These are phyloP conservation scores for Volucella bombylans DNA, from an alignment of 2,888 invertebrate species.

Conservation along the genomic window DNA sequence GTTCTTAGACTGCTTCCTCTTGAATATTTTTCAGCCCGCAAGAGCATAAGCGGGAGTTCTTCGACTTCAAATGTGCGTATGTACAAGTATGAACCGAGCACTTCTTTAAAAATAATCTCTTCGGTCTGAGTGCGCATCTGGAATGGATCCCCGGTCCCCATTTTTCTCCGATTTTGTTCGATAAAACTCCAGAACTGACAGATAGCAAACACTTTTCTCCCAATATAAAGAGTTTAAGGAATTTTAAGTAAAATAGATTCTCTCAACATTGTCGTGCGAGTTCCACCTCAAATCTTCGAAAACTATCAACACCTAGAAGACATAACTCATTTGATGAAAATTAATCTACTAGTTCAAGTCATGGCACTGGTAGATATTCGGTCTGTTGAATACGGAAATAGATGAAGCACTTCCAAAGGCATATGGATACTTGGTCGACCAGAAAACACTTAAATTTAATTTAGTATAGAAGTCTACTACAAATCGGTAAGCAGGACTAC, in stretches of 20 bases:
- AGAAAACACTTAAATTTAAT: constrained; percentile 46
- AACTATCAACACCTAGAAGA: constrained; percentile 40
- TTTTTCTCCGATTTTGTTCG: constrained; percentile 26
- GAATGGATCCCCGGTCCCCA: constrained; percentile 41
- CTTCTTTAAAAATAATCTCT: constrained; percentile 28
- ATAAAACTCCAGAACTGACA: constrained; percentile 32
- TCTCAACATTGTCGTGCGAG: not conserved
- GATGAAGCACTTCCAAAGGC: not conserved
- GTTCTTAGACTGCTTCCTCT: not conserved
- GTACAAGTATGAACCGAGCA: not conserved
- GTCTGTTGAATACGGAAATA: constrained; percentile 24
- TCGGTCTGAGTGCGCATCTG: constrained; percentile 51
- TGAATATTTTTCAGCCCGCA: constrained; percentile 3
- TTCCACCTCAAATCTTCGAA: not conserved
- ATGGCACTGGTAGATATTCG: constrained; percentile 8
- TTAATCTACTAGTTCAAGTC: constrained; percentile 41
- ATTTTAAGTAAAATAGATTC: constrained; percentile 28
- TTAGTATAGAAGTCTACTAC: constrained; percentile 28
- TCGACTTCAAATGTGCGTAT: not conserved
- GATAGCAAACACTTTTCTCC: constrained; percentile 9
- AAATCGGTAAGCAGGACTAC: constrained; percentile 48
- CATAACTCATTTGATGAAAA: constrained; percentile 50
- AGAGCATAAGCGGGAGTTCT: not conserved
- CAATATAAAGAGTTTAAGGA: constrained; percentile 33
- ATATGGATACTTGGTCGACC: constrained; percentile 6